Conservation (phyloP, 1,140 invertebrate species). For the Harlomillsia oculata region DNA sequence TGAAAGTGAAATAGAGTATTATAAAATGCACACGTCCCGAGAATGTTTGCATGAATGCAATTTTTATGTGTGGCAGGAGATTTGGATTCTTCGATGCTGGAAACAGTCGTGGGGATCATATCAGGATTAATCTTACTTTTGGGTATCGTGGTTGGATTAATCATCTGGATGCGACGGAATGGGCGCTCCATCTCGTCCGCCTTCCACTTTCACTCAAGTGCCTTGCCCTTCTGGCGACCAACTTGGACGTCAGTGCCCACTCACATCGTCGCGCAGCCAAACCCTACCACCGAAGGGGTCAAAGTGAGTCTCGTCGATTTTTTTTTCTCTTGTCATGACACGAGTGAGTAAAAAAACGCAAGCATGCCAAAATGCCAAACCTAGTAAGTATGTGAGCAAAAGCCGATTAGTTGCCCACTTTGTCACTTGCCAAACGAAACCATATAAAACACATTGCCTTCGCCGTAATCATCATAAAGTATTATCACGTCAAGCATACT, state of each 20-base stretch:
- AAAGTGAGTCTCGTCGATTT: constrained; percentile 27
- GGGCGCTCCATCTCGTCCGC: constrained; percentile 27
- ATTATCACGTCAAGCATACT: no score
- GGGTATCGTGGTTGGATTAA: constrained; percentile 26
- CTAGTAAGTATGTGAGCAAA: no score
- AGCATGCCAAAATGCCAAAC: no score
- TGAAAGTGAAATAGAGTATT: no score
- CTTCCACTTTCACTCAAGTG: constrained; percentile 25
- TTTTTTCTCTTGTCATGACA: no score
- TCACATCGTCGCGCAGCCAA: constrained; percentile 34
- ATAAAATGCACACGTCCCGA: no score
- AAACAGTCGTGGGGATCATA: constrained; percentile 35
- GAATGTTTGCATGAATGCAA: no score
- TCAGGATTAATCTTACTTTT: constrained; percentile 31
- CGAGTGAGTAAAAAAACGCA: no score
- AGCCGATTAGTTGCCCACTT: no score
- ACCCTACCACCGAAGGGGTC: constrained; percentile 31
- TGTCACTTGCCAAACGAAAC: no score
- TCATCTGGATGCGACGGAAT: constrained; percentile 30
- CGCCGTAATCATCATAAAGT: no score
- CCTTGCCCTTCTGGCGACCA: constrained; percentile 27
- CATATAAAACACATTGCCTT: no score
- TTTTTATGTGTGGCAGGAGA: constrained; percentile 25
- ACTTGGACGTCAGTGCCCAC: constrained; percentile 33
- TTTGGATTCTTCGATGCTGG: constrained; percentile 32